phyloP scores from a whole-genome alignment of 2,113 vertebrate genomes.

The Elaphurus davidianus region DNA sequence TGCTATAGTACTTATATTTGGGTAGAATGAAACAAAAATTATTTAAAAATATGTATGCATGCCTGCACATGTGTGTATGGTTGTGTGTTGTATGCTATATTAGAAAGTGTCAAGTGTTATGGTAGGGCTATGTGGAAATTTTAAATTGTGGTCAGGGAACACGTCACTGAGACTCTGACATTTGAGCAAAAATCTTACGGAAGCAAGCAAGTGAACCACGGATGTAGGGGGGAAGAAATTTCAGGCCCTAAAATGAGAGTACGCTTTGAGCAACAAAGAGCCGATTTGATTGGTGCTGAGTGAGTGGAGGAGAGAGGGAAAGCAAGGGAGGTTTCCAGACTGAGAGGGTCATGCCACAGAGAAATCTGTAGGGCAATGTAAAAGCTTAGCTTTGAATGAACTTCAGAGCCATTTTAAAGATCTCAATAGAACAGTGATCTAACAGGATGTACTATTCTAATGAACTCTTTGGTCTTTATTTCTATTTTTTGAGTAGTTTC shows the following conservation, averaged over 20 bases:
- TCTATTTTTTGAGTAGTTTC: not conserved
- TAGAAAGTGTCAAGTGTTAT: not conserved
- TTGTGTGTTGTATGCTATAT: not conserved
- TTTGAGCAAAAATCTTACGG: not conserved
- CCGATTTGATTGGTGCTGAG: rapidly evolving
- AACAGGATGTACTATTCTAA: not conserved
- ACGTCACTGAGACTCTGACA: not conserved
- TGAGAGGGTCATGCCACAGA: not conserved
- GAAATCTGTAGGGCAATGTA: not conserved
- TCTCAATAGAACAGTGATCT: not conserved
- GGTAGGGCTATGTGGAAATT: not conserved
- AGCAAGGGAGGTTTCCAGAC: not conserved
- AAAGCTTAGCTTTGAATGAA: not conserved
- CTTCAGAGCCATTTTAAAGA: not conserved
- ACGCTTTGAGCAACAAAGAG: not conserved
- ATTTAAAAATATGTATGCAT: not conserved
- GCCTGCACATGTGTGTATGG: not conserved
- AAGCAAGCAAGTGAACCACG: not conserved
- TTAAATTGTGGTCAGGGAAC: not conserved
- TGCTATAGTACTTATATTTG: not conserved
- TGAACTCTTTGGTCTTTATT: not conserved
- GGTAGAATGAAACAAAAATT: not conserved
- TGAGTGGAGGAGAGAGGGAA: not conserved
- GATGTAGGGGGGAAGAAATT: not conserved
- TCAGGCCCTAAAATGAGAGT: not conserved